phyloP scores from a whole-genome alignment of 2,888 invertebrate genomes.

The Drosophila austrosaltans region DNA sequence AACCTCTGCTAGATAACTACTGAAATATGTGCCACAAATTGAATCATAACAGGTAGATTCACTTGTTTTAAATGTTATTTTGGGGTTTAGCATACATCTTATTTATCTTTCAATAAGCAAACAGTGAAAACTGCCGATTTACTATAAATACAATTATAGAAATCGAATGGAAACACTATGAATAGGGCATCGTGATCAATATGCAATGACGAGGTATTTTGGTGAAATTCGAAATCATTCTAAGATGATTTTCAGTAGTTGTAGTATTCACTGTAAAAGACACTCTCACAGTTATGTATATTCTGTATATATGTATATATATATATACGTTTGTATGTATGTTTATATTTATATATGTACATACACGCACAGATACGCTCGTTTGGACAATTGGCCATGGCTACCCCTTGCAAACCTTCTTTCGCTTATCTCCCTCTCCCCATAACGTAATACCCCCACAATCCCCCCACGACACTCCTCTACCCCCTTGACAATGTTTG shows the following conservation, averaged over 20 bases:
- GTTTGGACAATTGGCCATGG: constrained; percentile 68
- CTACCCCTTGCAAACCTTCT: constrained; percentile 37
- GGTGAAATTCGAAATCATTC: too few species aligned
- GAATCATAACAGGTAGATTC: too few species aligned
- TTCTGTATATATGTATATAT: neutral
- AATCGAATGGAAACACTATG: too few species aligned
- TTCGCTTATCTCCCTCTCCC: constrained; percentile 8
- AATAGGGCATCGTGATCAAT: too few species aligned
- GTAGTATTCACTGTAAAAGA: constrained; percentile 4
- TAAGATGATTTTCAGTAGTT: neutral
- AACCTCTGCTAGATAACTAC: too few species aligned
- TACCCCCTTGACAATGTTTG: constrained; percentile 46
- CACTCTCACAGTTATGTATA: constrained; percentile 13
- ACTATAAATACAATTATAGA: too few species aligned
- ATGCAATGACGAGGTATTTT: too few species aligned
- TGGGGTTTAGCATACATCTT: too few species aligned
- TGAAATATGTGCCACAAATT: too few species aligned
- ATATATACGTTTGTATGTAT: constrained; percentile 13
- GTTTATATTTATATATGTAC: neutral
- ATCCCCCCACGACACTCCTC: neutral
- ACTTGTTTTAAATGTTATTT: too few species aligned
- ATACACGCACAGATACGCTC: constrained; percentile 41
- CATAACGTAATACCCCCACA: constrained; percentile 1
- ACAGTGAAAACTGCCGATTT: too few species aligned
- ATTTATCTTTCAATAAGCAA: too few species aligned